Evolutionary conservation across 2,888 invertebrate species (phyloP), one percentile per base, ranked within the genome.

Genomic region (Caenorhabditis sp.): DNA sequence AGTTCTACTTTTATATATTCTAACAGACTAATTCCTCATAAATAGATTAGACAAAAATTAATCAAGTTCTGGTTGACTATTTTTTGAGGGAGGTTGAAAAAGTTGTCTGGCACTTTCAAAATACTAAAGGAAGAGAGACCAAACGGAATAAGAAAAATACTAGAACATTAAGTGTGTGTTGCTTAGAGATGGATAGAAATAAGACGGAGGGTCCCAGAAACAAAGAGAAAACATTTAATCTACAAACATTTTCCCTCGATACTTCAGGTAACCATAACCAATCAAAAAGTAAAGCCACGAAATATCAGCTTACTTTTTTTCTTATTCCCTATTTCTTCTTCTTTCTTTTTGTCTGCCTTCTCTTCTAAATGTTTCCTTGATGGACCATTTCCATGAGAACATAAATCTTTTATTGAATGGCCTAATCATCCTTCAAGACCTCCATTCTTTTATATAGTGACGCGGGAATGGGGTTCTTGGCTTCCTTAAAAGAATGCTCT

Each of bases 381-480:
- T 59, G 68, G 68, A 31, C 49, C 59, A 76, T 68, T 76, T 76
- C 76, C 61, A 68, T 69, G 28, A 68, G 61, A 69, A 61, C 76
- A 76, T 76, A 68, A 76, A 68, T 68, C 47, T 76, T 69, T 16
- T 69, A 61, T 76, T 69, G 59, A 69, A 76, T 69, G 51, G 59
- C 12, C 38, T 41, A 51, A 76, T 69, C 51, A 69, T 69, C n/a
- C 49, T 44, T 24, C 31, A 38, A 38, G 38, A 19, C 16, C 38
- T 19, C 41, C 31, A 19, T 41, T 61, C 12, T 22, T 61, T 61
- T 22, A 41, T 61, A 61, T 41, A 61, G 14, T 38, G 41, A 24
- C 61, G 41, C 10, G 24, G 8, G 12, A 59, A 35, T n/a, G 51
- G 22, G 22, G 51, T 3, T 7, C 51, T 12, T 22, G 10, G 38